phyloP scores from a whole-genome alignment of 2,888 invertebrate genomes.

The Cataglyphis livida region DNA sequence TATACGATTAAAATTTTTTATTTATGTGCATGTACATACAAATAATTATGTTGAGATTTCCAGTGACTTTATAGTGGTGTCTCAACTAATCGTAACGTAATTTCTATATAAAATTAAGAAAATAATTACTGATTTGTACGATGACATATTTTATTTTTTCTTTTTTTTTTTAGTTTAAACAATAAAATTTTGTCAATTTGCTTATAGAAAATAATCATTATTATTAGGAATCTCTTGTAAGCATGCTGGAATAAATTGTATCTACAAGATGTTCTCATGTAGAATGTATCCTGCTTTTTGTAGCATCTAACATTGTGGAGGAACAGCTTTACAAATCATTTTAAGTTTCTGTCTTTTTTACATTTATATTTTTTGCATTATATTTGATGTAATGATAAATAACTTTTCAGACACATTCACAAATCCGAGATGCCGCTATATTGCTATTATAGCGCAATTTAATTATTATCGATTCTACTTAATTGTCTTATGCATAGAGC shows the following conservation, averaged over 20 bases:
- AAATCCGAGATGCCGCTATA: constrained; percentile 23
- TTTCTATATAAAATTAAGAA: neutral
- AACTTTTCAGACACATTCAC: constrained; percentile 25
- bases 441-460: constrained; percentile 15
- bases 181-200: constrained; percentile 59
- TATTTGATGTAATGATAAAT: constrained; percentile 40
- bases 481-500: neutral
- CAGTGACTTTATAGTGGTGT: constrained; percentile 1
- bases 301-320: constrained; percentile 14
- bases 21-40: neutral
- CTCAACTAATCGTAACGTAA: constrained; percentile 59
- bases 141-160: constrained; percentile 28
- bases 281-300: constrained; percentile 20
- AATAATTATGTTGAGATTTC: constrained; percentile 6
- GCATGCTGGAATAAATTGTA: constrained; percentile 59
- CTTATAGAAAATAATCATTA: constrained; percentile 63
- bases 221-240: constrained; percentile 61
- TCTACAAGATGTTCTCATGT: constrained; percentile 59
- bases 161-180: constrained; percentile 44
- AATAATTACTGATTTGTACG: neutral
- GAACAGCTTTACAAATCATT: constrained; percentile 35
- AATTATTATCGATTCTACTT: neutral
- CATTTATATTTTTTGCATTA: constrained; percentile 29
- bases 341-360: constrained; percentile 22
- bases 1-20: constrained; percentile 51